Evolutionary conservation across 1,140 invertebrate genomes (phyloP).

Genomic region (Zaprionus capensis): DNA sequence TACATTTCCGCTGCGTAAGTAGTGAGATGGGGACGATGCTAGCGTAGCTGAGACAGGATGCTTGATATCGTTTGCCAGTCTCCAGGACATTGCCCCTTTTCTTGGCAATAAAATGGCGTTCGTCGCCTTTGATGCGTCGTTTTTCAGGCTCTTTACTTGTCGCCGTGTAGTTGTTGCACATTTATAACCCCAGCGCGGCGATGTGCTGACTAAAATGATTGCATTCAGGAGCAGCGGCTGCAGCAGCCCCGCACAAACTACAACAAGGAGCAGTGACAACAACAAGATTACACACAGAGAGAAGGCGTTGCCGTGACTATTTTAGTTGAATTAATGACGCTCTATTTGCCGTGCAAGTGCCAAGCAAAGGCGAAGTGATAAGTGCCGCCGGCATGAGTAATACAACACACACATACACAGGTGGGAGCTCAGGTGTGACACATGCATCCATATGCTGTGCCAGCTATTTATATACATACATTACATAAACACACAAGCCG

Average conservation of each 20-base stretch:
- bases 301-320: constrained; percentile 58
- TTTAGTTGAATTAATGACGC: constrained; percentile 81
- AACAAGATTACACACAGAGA: constrained; percentile 1
- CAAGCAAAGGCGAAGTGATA: constrained; percentile 59
- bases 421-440: constrained; percentile 14
- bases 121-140: constrained; percentile 67
- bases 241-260: constrained; percentile 8
- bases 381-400: constrained; percentile 69
- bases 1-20: constrained; percentile 62
- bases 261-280: constrained; percentile 3
- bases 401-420: constrained; percentile 17
- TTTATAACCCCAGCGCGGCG: constrained; percentile 62
- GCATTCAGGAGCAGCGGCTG: constrained; percentile 53
- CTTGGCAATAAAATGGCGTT: constrained; percentile 60
- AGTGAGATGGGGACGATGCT: neutral
- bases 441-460: constrained; percentile 14
- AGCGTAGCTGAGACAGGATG: neutral
- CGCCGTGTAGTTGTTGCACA: constrained; percentile 72
- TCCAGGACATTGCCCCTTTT: constrained; percentile 27
- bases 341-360: constrained; percentile 74
- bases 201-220: constrained; percentile 72
- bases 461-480: constrained; percentile 15
- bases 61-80: constrained; percentile 3
- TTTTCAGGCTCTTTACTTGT: constrained; percentile 71
- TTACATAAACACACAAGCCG: constrained; percentile 6